Conservation (phyloP, 2,888 invertebrate species). For the Cephus pulcher region DNA sequence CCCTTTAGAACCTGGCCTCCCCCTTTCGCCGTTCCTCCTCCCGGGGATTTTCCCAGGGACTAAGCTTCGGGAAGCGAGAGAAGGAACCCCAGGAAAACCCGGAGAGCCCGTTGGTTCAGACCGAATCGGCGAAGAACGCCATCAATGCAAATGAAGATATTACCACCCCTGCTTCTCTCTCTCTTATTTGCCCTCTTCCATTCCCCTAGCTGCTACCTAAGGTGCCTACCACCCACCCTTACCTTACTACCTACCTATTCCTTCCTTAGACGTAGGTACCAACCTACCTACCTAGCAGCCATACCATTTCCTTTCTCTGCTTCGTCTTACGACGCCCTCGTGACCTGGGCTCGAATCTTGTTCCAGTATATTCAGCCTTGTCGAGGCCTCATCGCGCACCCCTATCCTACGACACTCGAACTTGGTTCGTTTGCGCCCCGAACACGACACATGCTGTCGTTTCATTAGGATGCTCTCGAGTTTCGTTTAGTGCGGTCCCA, state of each 20-base stretch:
- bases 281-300: neutral
- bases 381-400: neutral
- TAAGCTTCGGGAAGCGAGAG: slow-evolving; percentile 5
- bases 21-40: neutral
- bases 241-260: neutral
- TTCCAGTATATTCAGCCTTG: neutral
- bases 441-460: slow-evolving; percentile 13
- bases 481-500: slow-evolving; percentile 4
- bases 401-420: neutral
- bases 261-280: neutral
- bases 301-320: neutral
- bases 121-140: slow-evolving; percentile 25
- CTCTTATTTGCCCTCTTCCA: slow-evolving; percentile 2
- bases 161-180: slow-evolving; percentile 16
- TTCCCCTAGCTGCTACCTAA: neutral
- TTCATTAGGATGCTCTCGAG: slow-evolving; percentile 10
- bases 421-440: neutral
- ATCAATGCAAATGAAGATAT: slow-evolving; percentile 49
- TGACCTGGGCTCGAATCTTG: slow-evolving; percentile 18
- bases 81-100: slow-evolving; percentile 17
- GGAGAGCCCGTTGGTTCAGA: slow-evolving; percentile 11
- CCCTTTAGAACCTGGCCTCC: slow-evolving; percentile 2
- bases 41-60: slow-evolving; percentile 1
- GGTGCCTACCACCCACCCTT: neutral
- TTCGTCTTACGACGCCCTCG: slow-evolving; percentile 16